phyloP scores from a whole-genome alignment of 2,113 vertebrate species.

The Bubalus kerabau region DNA sequence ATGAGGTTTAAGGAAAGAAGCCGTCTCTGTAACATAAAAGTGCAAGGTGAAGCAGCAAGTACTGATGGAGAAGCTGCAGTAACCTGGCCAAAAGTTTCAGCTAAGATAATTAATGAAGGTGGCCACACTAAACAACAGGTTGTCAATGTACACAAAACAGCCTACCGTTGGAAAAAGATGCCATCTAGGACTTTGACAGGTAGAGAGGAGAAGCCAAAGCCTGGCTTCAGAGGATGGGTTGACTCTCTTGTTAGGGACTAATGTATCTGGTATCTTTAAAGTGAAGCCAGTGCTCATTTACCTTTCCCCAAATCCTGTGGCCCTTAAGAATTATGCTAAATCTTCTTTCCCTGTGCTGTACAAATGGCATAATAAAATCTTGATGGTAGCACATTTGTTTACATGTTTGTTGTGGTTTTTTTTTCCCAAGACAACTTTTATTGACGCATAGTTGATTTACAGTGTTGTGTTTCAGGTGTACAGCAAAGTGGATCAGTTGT shows the following conservation, averaged over 20 bases:
- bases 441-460: not conserved
- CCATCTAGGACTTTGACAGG: not conserved
- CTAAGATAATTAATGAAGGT: not conserved
- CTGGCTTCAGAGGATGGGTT: not conserved
- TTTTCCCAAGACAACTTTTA: not conserved
- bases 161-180: not conserved
- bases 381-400: not conserved
- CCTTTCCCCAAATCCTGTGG: not conserved
- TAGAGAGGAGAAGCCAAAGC: not conserved
- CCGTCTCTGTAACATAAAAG: not conserved
- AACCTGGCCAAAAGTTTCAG: not conserved
- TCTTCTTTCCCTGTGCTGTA: not conserved
- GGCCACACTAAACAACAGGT: not conserved
- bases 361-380: not conserved
- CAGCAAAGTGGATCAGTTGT: not conserved
- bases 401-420: not conserved
- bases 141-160: not conserved
- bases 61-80: not conserved
- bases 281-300: not conserved
- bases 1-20: not conserved
- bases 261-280: not conserved
- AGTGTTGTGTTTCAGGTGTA: not conserved
- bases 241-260: not conserved
- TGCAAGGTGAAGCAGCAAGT: not conserved
- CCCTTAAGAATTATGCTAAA: not conserved